Evolutionary conservation across 2,888 invertebrate genomes (phyloP), one percentile per base, ranked within the genome.

Genomic region (Parapristionchus giblindavisi): DNA sequence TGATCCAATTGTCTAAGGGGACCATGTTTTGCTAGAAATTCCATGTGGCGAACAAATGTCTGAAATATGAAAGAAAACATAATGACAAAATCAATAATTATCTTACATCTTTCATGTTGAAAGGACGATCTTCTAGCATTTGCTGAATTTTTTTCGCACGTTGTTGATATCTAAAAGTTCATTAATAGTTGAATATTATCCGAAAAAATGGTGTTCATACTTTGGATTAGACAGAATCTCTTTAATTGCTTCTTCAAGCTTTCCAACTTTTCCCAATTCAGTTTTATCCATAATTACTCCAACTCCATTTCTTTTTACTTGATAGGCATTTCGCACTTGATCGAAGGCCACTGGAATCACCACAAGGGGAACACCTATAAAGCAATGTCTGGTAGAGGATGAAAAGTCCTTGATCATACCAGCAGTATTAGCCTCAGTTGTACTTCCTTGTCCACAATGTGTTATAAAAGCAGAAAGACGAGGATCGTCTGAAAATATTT

Each of bases 311-410:
- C 72, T 43, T 56, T 83, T 82, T 48, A 88, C 83, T 68, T 88
- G 85, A 74, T 87, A 85, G 17, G 87, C 84, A 70, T 89, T 87
- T 66, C 89, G 86, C 63, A 87, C 84, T 83, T 89, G 89, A 81
- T 89, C 89, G 34, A 87, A 88, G 78, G 88, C 88, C 34, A 89
- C 83, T 4, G 89, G 89, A 51, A 89, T 83, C 5, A 88, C 88
- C 1, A 89, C 84, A 76, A 89, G 86, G 3, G 89, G 89, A 27
- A 89, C 88, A 48, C 88, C 88, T 76, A 27, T 27, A 4, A 34
- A 21, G 60, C 34, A 36, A 43, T 43, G 43, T 43, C 17, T 8
- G 43, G 8, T 17, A 43, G 17, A 43, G 8, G 43, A 21, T 4
- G 11, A 34, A 17, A 58, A 58, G 17, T 58, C 11, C 34, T 43